These are phyloP conservation scores for Embiotoca jacksoni DNA, from an alignment of 2,113 vertebrate genomes.

Conservation along the genomic window DNA sequence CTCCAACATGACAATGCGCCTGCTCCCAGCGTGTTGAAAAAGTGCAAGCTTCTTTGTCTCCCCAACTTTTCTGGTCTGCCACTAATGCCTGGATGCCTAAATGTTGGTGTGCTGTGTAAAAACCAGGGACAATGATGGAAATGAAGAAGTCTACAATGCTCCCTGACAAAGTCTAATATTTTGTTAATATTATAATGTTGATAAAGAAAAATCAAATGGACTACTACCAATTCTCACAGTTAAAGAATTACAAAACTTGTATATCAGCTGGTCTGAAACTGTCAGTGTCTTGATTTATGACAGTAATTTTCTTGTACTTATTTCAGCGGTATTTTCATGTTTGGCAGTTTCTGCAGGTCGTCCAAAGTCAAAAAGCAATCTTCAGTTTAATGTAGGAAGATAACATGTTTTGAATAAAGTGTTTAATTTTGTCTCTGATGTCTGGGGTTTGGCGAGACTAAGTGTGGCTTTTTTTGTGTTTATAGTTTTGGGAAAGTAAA, in stretches of 20 bases:
- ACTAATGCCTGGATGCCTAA: no score
- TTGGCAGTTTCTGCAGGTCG: constrained; percentile 15
- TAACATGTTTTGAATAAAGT: constrained; percentile 65
- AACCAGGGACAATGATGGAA: no score
- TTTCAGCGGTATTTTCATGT: constrained; percentile 7
- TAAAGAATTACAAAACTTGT: background rate
- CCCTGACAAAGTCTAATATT: no score
- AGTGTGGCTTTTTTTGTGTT: constrained; percentile 49
- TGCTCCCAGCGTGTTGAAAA: no score
- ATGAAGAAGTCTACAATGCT: no score
- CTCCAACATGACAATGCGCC: no score
- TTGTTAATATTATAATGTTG: no score
- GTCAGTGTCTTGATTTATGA: background rate
- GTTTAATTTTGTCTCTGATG: constrained; percentile 60
- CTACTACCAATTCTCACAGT: no score
- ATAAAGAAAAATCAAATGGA: no score
- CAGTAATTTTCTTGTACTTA: background rate
- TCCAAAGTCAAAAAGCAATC: constrained; percentile 20
- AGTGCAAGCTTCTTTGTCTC: no score
- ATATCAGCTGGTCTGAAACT: background rate
- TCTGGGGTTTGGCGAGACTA: constrained; percentile 66
- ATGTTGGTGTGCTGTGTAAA: no score
- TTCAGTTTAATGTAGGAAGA: constrained; percentile 52
- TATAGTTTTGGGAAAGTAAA: constrained; percentile 60
- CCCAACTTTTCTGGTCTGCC: no score